Evolutionary conservation across 2,113 vertebrate species (phyloP), one percentile per base, ranked within the genome.

Genomic region (Uria aalge): DNA sequence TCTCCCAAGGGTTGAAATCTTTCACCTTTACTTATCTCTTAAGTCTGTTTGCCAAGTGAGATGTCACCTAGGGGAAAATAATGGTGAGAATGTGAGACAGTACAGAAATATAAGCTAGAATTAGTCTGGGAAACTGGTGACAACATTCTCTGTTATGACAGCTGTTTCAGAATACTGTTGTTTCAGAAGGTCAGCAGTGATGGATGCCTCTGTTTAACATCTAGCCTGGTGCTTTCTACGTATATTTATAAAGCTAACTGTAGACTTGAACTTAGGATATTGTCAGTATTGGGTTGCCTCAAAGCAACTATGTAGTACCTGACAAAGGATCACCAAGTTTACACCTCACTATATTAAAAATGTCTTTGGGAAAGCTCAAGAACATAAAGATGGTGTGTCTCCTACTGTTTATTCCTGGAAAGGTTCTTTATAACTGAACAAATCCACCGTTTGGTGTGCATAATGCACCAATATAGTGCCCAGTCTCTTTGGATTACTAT

Each of bases 21-120:
- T 77, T 92, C 59, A 94, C 71, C 50, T 94, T 88, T 85, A 38
- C 12, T 74, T 90, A 27, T n/a, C 62, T 74, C 7, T 62, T 38
- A 68, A 32, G n/a, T 85, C 41, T 91, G 6, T 53, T 50, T 84
- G n/a, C 26, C 18, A 55, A 80, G 3, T 77, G 48, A 92, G 41
- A 47, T 86, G 56, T 15, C 26, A 63, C 43, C 60, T 12, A 27
- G 17, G 4, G 38, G 47, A 63, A 91, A 92, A 83, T 36, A 84
- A 63, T 34, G 6, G 27, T 62, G 24, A 76, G 43, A 88, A 69
- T 40, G 34, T 12, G 11, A 80, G 8, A 66, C 41, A 95, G 63
- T 57, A 38, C 7, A 75, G 34, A 88, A 88, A 84, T 74, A 81
- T 47, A 81, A 71, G 3, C 4, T 56, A 47, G 32, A 55, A 48